phyloP scores from a whole-genome alignment of 2,797 vertebrate genomes.

The Urosaurus nigricauda region DNA sequence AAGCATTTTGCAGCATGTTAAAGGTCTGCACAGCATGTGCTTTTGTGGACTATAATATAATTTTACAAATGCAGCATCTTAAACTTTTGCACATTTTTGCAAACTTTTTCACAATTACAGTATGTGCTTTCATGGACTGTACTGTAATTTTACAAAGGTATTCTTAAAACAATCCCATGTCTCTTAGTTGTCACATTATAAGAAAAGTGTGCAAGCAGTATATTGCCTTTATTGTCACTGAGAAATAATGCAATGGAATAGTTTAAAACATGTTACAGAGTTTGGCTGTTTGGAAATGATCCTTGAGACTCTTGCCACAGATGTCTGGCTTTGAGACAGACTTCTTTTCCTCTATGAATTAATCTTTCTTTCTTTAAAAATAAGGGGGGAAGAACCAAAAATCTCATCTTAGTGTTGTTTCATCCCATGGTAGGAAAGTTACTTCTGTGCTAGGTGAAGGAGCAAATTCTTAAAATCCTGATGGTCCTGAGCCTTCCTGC shows the following conservation, averaged over 20 bases:
- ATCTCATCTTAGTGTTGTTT: not conserved
- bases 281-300: not conserved
- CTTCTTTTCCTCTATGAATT: not conserved
- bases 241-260: not conserved
- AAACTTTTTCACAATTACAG: too few relatives aligned
- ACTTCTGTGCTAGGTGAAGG: not conserved
- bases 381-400: too few relatives aligned
- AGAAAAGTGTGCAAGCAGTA: not conserved
- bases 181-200: not conserved
- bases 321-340: not conserved
- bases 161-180: not conserved
- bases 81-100: too few relatives aligned
- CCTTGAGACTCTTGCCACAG: not conserved
- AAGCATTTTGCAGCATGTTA: too few relatives aligned
- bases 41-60: too few relatives aligned
- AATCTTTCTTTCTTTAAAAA: not conserved
- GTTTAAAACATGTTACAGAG: not conserved
- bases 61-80: too few relatives aligned
- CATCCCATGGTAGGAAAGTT: not conserved
- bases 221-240: not conserved
- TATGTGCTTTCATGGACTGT: too few relatives aligned
- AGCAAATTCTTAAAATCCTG: not conserved
- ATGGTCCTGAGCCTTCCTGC: not conserved
- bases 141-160: too few relatives aligned
- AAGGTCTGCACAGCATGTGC: too few relatives aligned